These are phyloP conservation scores for Melanargia galathea DNA, from an alignment of 2,888 invertebrate genomes.

Conservation along the genomic window DNA sequence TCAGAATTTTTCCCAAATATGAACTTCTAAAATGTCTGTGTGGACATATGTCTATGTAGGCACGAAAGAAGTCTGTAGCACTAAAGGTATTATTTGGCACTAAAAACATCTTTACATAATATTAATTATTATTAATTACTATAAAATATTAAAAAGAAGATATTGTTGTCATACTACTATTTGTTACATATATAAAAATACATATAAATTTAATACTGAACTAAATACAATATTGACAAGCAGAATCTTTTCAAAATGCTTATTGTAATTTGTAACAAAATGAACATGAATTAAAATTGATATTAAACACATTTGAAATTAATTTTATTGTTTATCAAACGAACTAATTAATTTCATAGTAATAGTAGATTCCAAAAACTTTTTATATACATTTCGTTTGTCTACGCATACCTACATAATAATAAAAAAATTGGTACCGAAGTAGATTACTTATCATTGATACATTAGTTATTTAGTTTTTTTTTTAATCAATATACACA, in stretches of 20 bases:
- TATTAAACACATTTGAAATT: neutral
- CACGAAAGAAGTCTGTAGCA: constrained; percentile 10
- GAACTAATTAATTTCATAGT: neutral
- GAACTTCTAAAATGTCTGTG: neutral
- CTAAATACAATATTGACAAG: neutral
- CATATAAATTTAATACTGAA: constrained; percentile 10
- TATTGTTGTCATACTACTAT: neutral
- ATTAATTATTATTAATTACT: constrained; percentile 21
- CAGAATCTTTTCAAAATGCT: neutral
- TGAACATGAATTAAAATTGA: no score
- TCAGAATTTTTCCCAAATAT: neutral
- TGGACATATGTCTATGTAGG: neutral
- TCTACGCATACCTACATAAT: neutral
- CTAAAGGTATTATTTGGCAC: constrained; percentile 59
- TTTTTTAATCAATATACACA: neutral
- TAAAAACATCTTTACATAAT: constrained; percentile 45
- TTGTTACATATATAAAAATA: neutral
- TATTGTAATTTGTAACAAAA: neutral
- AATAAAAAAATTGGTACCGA: constrained; percentile 3
- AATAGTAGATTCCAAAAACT: neutral
- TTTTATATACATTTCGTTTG: neutral
- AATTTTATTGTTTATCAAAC: neutral
- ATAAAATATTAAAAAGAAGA: constrained; percentile 11
- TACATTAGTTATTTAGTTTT: neutral
- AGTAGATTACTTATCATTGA: no score